A percentile compares a stretch with the other conserved stretches of the same genome.
Evolutionary conservation across 2,888 invertebrate genomes (phyloP).

Genomic region (Vanessa cardui): DNA sequence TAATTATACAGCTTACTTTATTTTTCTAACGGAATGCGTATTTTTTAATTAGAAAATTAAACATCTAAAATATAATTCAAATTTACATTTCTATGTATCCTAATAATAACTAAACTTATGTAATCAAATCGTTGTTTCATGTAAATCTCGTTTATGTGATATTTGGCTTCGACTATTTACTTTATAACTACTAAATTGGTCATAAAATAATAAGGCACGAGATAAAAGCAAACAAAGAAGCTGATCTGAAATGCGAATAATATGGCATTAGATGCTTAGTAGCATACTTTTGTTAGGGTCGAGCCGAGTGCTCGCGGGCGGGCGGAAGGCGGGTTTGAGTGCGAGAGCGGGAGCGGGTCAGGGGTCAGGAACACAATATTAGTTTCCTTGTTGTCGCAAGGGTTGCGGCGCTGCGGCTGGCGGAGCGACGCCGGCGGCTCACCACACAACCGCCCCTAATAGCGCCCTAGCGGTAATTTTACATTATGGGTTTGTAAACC

Average conservation of each 20-base stretch:
- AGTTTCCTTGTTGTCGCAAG: slow-evolving; percentile 84
- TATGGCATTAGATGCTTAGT: slow-evolving; percentile 24
- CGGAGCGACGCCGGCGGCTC: slow-evolving; percentile 76
- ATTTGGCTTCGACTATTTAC: too few species aligned
- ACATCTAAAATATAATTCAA: too few species aligned
- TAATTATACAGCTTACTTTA: too few species aligned
- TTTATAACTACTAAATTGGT: too few species aligned
- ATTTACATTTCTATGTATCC: too few species aligned
- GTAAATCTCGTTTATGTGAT: too few species aligned
- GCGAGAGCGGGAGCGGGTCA: slow-evolving; percentile 61
- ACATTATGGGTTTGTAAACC: slow-evolving; percentile 83
- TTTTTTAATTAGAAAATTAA: too few species aligned
- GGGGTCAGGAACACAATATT: slow-evolving; percentile 82
- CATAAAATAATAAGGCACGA: not conserved
- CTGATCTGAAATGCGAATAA: not conserved
- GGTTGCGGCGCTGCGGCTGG: slow-evolving; percentile 80
- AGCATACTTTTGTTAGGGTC: slow-evolving; percentile 37
- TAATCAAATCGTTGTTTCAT: too few species aligned
- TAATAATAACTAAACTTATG: too few species aligned
- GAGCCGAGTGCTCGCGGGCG: slow-evolving; percentile 42
- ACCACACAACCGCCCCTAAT: slow-evolving; percentile 78
- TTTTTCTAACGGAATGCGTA: too few species aligned
- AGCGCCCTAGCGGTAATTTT: slow-evolving; percentile 82
- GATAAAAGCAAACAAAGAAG: not conserved
- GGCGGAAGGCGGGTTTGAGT: slow-evolving; percentile 69